phyloP scores from a whole-genome alignment of 2,888 invertebrate species.

The Dichetophora obliterata region DNA sequence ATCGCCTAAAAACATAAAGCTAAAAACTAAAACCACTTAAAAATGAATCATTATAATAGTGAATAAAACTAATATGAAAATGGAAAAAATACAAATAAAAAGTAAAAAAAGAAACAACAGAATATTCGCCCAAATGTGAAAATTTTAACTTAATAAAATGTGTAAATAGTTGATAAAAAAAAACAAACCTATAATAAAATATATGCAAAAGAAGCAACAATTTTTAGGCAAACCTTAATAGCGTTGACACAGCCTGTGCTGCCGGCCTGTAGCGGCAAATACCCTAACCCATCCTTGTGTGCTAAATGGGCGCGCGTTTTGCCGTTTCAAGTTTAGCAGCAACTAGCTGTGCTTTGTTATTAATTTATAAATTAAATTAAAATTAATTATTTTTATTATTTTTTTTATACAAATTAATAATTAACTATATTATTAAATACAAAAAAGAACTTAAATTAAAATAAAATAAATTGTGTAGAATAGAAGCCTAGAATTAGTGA shows the following conservation, averaged over 20 bases:
- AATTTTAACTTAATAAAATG: constrained; percentile 16
- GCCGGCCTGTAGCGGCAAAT: neutral
- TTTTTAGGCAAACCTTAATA: constrained; percentile 16
- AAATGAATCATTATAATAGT: constrained; percentile 5
- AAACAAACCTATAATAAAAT: neutral
- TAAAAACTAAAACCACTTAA: neutral
- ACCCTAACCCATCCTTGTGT: neutral
- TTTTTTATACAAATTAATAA: constrained; percentile 38
- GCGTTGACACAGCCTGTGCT: neutral
- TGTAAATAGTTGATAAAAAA: constrained; percentile 33
- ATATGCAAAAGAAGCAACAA: neutral
- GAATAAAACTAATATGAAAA: constrained; percentile 3
- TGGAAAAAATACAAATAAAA: constrained; percentile 21
- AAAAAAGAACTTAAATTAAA: constrained; percentile 20
- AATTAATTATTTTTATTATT: constrained; percentile 38
- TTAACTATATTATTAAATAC: constrained; percentile 28
- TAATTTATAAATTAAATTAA: constrained; percentile 32
- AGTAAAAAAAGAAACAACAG: neutral
- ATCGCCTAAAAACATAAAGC: constrained; percentile 37
- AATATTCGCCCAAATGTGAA: constrained; percentile 9
- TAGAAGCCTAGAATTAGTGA: constrained; percentile 27
- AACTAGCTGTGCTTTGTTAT: constrained; percentile 9
- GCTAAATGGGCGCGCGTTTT: neutral
- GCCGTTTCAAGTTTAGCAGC: neutral
- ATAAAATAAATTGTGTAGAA: constrained; percentile 30